Evolutionary conservation across 1,140 invertebrate species (phyloP).

Genomic region (Habropoda laboriosa): DNA sequence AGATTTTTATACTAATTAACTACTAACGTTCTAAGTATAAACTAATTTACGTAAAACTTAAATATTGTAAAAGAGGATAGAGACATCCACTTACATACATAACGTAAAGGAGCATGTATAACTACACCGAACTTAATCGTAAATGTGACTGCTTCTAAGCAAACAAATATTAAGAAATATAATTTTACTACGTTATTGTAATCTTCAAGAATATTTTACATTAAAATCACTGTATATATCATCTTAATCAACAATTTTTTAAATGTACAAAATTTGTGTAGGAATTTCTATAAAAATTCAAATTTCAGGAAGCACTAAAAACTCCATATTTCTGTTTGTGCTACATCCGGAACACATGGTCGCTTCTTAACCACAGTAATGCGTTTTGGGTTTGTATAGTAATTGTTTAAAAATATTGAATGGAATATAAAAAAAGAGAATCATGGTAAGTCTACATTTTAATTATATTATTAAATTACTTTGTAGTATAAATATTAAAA

Average conservation of each 20-base stretch:
- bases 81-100: slow-evolving; percentile 1
- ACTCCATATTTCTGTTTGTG: slow-evolving; percentile 27
- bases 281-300: not conserved
- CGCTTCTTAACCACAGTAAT: slow-evolving; percentile 27
- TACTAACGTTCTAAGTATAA: not conserved
- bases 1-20: slow-evolving; percentile 1
- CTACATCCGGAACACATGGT: slow-evolving; percentile 49
- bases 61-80: not conserved
- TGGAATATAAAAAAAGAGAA: slow-evolving; percentile 23
- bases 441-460: slow-evolving; percentile 14
- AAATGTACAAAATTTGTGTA: not conserved
- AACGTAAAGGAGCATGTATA: not conserved
- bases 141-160: not conserved
- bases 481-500: not conserved
- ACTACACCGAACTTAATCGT: not conserved
- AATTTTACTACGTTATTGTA: not conserved
- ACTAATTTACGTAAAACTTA: slow-evolving; percentile 4
- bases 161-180: not conserved
- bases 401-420: slow-evolving; percentile 24
- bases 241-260: not conserved
- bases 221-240: too few species aligned
- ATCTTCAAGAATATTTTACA: not conserved
- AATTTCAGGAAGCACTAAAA: slow-evolving; percentile 26
- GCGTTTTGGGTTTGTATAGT: not conserved
- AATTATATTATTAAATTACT: not conserved